Base-by-base conservation (phyloP, 1,140 invertebrate genomes). In the Aethina tumida region DNA sequence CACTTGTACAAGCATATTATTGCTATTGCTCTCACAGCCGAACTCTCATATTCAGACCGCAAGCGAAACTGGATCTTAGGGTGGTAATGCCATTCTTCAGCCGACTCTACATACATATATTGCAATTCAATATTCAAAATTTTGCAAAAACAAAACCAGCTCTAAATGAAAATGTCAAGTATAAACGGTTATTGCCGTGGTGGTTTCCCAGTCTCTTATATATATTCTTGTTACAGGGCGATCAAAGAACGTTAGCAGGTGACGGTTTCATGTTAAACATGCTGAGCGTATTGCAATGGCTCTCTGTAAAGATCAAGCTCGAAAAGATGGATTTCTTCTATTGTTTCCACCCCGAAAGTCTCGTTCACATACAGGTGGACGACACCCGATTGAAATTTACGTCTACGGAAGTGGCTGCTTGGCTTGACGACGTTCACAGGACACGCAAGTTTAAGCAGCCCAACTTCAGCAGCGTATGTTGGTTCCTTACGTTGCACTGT, bases 261-360 rank as follows among this genome's bases (percentile, higher is more conserved):
- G 92, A 97, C 64, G 92, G 93, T 1, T 94, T 93, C 56, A 92
- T 96, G 81, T 62, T 97, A 19, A 97, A 97, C 67, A 62, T 97
- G 3, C 71, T 96, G 37, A 84, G 84, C 26, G 83, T 96, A 8
- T 61, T 98, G 31, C 92, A 97, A 62, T 75, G 85, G 58, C 62
- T 96, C 1, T 81, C 87, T 0, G 69, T 86, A 0, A 90, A 90
- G 65, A 84, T 89, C 16, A 85, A 85, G 61, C 53, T 89, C 28
- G 80, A 86, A 45, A 81, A 85, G 40, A 76, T 97, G 25, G 89
- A 95, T 60, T 70, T 77, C 0, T 66, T 81, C 37, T 97, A 95
- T 68, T 84, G 84, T 7, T 94, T 92, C 64, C 80, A 92, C 63
- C 78, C 83, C 1, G 72, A 77, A 31, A 75, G 79, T 19, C 68